These are phyloP conservation scores for Salarias fasciatus DNA, from an alignment of 2,797 vertebrate genomes.

Conservation along the genomic window DNA sequence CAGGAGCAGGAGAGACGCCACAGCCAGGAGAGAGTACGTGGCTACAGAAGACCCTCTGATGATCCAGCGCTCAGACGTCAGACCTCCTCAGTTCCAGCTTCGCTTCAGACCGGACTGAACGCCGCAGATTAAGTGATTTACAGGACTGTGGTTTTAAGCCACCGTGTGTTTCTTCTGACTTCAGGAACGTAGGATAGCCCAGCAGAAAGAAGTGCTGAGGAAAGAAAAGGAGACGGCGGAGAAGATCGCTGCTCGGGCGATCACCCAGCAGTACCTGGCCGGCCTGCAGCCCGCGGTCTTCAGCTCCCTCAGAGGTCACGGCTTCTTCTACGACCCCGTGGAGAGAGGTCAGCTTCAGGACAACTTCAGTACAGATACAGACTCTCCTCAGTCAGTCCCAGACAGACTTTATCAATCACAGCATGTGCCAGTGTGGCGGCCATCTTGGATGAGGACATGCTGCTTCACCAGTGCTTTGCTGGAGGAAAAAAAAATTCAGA, in stretches of 20 bases:
- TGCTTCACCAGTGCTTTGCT: no score
- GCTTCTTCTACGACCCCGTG: constrained; percentile 91
- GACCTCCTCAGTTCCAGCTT: no score
- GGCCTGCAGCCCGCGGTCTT: not conserved
- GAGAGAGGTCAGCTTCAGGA: constrained; percentile 83
- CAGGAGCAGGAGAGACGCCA: constrained; percentile 90
- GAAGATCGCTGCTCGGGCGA: constrained; percentile 83
- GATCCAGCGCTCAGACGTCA: not conserved
- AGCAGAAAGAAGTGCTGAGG: constrained; percentile 82
- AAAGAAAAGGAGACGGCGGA: constrained; percentile 85
- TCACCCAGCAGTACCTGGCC: not conserved
- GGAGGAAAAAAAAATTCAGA: no score
- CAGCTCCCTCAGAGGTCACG: constrained; percentile 54
- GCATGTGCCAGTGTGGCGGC: no score
- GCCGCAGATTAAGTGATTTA: no score
- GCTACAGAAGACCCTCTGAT: no score
- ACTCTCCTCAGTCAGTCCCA: no score
- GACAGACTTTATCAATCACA: not conserved
- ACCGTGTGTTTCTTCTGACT: not conserved
- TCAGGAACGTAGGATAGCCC: constrained; percentile 85
- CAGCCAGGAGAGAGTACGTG: constrained; percentile 85
- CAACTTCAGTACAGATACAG: no score
- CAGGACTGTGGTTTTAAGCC: no score
- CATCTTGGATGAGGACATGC: not conserved
- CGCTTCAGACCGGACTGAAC: no score